Percentiles rank a stretch among this genome's conserved stretches.
Conservation (phyloP, 2,113 vertebrate species). For the Calonectris borealis region DNA sequence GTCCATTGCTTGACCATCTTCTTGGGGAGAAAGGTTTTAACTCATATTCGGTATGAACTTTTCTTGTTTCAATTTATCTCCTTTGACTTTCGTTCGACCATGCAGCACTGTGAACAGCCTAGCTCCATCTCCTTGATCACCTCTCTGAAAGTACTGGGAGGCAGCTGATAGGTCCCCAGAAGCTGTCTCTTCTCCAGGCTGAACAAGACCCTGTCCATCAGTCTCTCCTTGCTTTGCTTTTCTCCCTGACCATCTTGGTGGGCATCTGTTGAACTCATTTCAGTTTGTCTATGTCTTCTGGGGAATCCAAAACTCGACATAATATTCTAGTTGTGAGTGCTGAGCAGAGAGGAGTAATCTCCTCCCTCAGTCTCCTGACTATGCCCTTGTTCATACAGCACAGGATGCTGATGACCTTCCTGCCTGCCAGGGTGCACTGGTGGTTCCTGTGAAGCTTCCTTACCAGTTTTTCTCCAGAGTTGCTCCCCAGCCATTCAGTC, state of each 20-base stretch:
- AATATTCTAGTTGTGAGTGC: background rate
- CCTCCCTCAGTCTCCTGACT: background rate
- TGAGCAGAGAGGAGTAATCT: background rate
- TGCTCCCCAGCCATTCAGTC: background rate
- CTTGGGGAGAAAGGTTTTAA: background rate
- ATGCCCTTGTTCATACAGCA: background rate
- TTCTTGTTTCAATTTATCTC: background rate
- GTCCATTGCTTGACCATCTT: background rate
- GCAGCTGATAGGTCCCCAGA: background rate
- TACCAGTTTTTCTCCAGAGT: background rate
- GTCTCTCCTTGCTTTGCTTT: background rate
- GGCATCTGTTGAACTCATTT: background rate
- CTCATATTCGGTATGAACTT: background rate
- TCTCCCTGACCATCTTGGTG: background rate
- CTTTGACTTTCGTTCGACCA: background rate
- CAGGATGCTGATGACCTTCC: background rate
- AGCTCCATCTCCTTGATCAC: background rate
- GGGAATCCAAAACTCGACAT: background rate
- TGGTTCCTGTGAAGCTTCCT: background rate
- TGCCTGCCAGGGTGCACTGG: background rate
- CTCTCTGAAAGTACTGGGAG: background rate
- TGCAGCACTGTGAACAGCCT: background rate
- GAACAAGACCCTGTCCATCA: background rate
- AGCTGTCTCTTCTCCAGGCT: background rate
- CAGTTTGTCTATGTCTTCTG: background rate